Evolutionary conservation across 2,113 vertebrate genomes (phyloP).

Genomic region (Amazona guildingii): DNA sequence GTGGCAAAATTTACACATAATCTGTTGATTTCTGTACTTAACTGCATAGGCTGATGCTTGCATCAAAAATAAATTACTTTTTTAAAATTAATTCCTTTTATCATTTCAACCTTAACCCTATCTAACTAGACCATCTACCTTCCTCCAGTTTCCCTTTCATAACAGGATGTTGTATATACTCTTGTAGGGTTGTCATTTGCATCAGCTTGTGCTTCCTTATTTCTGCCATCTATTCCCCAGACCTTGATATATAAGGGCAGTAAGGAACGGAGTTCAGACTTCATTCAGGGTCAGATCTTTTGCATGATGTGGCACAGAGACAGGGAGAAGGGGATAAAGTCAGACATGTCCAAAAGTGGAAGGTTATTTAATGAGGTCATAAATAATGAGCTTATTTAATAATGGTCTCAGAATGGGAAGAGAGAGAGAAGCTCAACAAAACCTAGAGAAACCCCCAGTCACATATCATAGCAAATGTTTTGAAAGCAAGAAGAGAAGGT

Average conservation of each 20-base stretch:
- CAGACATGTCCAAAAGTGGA: background rate
- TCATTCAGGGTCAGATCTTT: background rate
- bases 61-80: background rate
- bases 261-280: background rate
- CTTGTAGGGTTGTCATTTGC: background rate
- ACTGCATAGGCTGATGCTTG: background rate
- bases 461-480: fast-evolving
- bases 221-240: background rate
- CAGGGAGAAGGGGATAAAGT: fast-evolving
- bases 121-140: background rate
- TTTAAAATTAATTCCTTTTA: background rate
- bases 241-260: background rate
- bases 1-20: background rate
- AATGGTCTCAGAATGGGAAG: background rate
- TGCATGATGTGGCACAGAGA: background rate
- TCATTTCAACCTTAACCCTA: background rate
- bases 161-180: background rate
- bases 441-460: background rate
- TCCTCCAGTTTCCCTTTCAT: background rate
- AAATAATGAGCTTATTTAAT: too few species aligned
- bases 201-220: background rate
- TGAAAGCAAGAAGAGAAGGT: background rate
- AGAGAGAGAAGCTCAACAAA: background rate
- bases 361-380: background rate
- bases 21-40: background rate